Evolutionary conservation across 2,797 vertebrate genomes (phyloP).

Genomic region (Notamacropus eugenii): DNA sequence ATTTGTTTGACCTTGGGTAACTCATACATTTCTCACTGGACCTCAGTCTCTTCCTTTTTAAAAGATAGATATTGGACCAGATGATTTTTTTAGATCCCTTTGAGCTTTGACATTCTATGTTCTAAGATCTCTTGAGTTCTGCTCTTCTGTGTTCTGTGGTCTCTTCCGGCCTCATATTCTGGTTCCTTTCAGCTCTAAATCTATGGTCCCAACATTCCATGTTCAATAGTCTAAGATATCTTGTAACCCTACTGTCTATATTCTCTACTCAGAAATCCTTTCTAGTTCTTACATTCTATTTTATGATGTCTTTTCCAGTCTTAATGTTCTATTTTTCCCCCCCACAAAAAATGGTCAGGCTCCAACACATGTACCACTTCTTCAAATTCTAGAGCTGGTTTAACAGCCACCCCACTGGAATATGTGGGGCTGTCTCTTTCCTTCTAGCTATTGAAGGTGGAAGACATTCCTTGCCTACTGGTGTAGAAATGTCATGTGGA

Average conservation of each 20-base stretch:
- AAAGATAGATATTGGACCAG: background rate
- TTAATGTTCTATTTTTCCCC: background rate
- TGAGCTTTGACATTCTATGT: background rate
- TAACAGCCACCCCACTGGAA: background rate
- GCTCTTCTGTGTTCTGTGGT: background rate
- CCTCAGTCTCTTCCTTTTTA: slow-evolving; percentile 11
- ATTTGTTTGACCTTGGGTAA: background rate
- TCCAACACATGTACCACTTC: background rate
- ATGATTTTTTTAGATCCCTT: background rate
- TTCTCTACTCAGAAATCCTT: background rate
- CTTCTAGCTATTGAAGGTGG: background rate
- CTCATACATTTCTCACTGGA: background rate
- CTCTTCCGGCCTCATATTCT: background rate
- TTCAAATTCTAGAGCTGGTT: background rate
- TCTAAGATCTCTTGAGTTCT: background rate
- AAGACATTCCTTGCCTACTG: background rate
- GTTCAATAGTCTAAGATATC: background rate
- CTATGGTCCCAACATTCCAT: background rate
- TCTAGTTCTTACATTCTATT: background rate
- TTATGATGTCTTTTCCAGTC: background rate
- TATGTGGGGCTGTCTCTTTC: background rate
- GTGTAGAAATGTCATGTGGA: background rate
- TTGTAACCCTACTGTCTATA: background rate
- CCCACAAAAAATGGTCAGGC: background rate
- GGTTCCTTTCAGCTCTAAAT: background rate